These are phyloP conservation scores for Thaleichthys pacificus DNA, from an alignment of 2,797 vertebrate species.

Conservation along the genomic window DNA sequence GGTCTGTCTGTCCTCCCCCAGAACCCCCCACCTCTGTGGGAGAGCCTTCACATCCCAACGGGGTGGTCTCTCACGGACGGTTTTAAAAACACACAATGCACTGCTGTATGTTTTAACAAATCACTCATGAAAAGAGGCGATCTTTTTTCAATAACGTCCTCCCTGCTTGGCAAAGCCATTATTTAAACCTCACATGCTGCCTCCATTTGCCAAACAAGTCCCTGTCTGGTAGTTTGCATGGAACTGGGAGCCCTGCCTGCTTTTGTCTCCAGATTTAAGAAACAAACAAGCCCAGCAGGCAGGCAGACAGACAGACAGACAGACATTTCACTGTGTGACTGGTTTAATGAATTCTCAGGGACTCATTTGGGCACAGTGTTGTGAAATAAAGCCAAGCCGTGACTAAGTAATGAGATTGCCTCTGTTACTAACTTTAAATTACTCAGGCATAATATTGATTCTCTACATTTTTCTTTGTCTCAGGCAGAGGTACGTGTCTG, in stretches of 20 bases:
- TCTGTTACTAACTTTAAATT: slow-evolving; percentile 18
- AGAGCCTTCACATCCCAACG: too few species aligned
- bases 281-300: background rate
- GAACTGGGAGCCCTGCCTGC: background rate
- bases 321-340: background rate
- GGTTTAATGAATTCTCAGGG: background rate
- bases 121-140: too few species aligned
- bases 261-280: background rate
- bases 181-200: background rate
- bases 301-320: background rate
- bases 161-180: background rate
- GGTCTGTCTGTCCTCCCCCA: too few species aligned
- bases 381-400: background rate
- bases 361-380: background rate
- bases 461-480: background rate
- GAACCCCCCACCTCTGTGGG: too few species aligned
- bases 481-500: slow-evolving; percentile 5
- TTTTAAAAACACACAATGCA: too few species aligned
- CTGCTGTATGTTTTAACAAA: too few species aligned
- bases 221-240: background rate
- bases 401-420: slow-evolving; percentile 23
- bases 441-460: background rate
- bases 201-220: background rate
- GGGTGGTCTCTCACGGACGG: too few species aligned
- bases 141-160: background rate